These are phyloP conservation scores for Penaeus japonicus DNA, from an alignment of 1,140 invertebrate species.

Conservation along the genomic window DNA sequence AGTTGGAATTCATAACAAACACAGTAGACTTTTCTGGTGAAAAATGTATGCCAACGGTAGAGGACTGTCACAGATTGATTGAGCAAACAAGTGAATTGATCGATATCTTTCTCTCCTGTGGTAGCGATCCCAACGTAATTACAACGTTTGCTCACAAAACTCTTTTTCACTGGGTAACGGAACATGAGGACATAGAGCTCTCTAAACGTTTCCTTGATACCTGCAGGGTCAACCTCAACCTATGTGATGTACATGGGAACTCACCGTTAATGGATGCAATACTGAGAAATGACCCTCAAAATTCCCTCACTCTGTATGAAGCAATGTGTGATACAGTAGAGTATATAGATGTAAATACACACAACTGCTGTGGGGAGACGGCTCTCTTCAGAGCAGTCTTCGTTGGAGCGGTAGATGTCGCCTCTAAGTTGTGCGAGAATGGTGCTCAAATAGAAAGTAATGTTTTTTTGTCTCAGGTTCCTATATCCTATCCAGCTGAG, in stretches of 20 bases:
- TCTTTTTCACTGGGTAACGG: conserved; percentile 45
- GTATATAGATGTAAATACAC: conserved; percentile 15
- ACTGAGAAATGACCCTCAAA: conserved; percentile 18
- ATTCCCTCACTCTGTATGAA: conserved; percentile 20
- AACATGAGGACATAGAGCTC: conserved; percentile 39
- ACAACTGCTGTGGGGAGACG: conserved; percentile 43
- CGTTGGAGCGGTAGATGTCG: conserved; percentile 35
- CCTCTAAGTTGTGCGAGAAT: conserved; percentile 3
- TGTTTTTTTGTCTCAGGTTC: not conserved
- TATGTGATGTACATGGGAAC: conserved; percentile 38
- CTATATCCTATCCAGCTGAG: not conserved
- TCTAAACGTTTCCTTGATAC: conserved; percentile 29
- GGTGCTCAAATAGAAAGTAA: not conserved
- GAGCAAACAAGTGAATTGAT: conserved; percentile 39
- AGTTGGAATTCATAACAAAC: conserved; percentile 32
- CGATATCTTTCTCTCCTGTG: conserved; percentile 30
- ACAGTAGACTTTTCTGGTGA: conserved; percentile 30
- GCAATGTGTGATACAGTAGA: conserved; percentile 36
- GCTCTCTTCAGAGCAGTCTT: conserved; percentile 41
- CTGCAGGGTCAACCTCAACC: conserved; percentile 38
- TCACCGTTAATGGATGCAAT: conserved; percentile 45
- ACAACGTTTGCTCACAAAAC: conserved; percentile 50
- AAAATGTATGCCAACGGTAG: not conserved
- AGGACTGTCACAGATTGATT: conserved; percentile 15
- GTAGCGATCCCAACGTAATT: conserved; percentile 42